phyloP scores from a whole-genome alignment of 2,888 invertebrate genomes.

The Terebella lapidaria region DNA sequence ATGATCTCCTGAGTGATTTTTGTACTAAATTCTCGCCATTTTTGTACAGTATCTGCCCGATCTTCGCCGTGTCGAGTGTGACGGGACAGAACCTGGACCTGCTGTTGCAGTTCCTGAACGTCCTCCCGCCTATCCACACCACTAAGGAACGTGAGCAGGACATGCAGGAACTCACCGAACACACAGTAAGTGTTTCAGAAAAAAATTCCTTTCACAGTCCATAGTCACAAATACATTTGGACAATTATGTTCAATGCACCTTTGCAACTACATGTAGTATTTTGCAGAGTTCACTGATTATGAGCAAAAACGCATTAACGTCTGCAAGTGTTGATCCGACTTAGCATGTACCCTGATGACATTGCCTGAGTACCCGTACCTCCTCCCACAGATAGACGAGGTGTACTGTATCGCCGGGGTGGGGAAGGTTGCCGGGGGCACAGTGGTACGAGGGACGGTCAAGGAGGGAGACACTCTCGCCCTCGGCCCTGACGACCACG shows the following conservation, averaged over 20 bases:
- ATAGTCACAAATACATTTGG: too few species aligned
- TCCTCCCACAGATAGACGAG: constrained; percentile 96
- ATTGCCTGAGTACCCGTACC: too few species aligned
- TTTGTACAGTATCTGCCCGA: constrained; percentile 50
- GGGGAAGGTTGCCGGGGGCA: constrained; percentile 46
- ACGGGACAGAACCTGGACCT: constrained; percentile 75
- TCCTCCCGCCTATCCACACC: constrained; percentile 58
- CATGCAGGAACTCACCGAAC: constrained; percentile 75
- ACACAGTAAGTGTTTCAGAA: constrained; percentile 70
- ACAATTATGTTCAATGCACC: too few species aligned
- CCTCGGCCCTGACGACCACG: constrained; percentile 55
- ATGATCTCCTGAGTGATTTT: too few species aligned
- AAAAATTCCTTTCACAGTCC: too few species aligned
- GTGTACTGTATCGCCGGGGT: constrained; percentile 57
- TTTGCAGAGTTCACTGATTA: too few species aligned
- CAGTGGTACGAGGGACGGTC: constrained; percentile 65
- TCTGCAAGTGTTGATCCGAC: too few species aligned
- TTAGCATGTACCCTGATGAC: too few species aligned
- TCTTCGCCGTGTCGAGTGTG: constrained; percentile 74
- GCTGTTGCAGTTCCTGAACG: constrained; percentile 79
- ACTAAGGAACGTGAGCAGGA: constrained; percentile 64
- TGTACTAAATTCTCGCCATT: not conserved
- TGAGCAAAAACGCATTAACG: too few species aligned
- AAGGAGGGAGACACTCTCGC: constrained; percentile 66
- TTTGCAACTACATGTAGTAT: too few species aligned